Conservation (phyloP, 2,797 vertebrate species). For the Ctenosaura bakeri region DNA sequence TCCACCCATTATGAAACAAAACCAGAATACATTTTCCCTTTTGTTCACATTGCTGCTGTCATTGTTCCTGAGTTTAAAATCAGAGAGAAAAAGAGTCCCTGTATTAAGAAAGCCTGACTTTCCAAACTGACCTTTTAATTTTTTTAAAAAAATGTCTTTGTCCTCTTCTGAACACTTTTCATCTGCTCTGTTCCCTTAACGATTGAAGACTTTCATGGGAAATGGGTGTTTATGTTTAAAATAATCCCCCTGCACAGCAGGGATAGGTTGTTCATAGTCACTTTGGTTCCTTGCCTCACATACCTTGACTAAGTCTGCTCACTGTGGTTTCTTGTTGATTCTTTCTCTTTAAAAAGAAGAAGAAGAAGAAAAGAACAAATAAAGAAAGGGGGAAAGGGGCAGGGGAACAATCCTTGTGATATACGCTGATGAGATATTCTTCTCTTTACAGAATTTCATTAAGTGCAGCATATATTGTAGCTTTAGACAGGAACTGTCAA, state of each 20-base stretch:
- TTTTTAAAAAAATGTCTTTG: constrained; percentile 70
- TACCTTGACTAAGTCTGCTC: constrained; percentile 77
- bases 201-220: constrained; percentile 73
- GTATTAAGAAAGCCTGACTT: constrained; percentile 79
- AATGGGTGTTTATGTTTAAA: constrained; percentile 80
- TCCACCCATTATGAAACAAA: constrained; percentile 51
- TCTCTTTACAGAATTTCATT: constrained; percentile 75
- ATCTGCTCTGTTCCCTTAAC: constrained; percentile 75
- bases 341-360: constrained; percentile 31
- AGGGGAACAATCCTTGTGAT: constrained; percentile 53
- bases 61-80: constrained; percentile 86
- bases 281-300: constrained; percentile 90
- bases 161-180: constrained; percentile 66
- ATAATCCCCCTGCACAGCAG: constrained; percentile 95
- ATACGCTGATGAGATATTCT: constrained; percentile 73
- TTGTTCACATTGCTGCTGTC: constrained; percentile 69
- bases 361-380: not conserved
- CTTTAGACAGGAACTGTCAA: constrained; percentile 82
- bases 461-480: constrained; percentile 86
- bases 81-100: constrained; percentile 78
- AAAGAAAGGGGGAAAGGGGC: not conserved
- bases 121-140: constrained; percentile 67
- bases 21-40: constrained; percentile 23
- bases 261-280: constrained; percentile 88
- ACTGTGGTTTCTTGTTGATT: constrained; percentile 76